Conservation (phyloP, 2,113 vertebrate species). For the Butorides virescens region DNA sequence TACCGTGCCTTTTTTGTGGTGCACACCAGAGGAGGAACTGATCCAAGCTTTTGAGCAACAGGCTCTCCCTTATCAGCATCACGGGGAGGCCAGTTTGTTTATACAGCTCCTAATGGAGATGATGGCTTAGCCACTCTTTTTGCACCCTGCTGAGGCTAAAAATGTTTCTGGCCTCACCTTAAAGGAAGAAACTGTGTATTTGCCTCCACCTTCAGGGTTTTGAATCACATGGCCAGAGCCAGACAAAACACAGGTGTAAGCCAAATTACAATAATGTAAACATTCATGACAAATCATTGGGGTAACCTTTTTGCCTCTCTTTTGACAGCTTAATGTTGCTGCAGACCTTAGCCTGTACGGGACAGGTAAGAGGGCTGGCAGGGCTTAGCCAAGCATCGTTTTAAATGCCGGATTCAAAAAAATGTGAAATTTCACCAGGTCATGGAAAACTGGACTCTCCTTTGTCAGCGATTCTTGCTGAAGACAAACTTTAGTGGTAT, state of each 20-base stretch:
- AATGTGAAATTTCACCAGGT: not conserved
- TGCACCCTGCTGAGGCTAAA: not conserved
- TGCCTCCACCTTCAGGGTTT: not conserved
- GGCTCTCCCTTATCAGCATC: not conserved
- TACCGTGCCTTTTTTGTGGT: not conserved
- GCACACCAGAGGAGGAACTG: not conserved
- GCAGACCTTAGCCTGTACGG: not conserved
- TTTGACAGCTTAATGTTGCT: not conserved
- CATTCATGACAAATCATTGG: not conserved
- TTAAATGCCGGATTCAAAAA: not conserved
- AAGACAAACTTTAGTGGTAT: constrained; percentile 5
- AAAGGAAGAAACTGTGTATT: not conserved
- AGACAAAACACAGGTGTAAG: not conserved
- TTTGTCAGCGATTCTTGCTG: not conserved
- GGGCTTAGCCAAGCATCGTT: not conserved
- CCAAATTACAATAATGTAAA: not conserved
- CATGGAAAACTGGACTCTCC: not conserved
- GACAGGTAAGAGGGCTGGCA: not conserved
- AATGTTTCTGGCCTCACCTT: not conserved
- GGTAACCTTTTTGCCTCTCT: not conserved
- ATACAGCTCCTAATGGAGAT: not conserved
- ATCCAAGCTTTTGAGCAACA: not conserved
- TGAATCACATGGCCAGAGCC: not conserved
- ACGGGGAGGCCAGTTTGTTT: not conserved
- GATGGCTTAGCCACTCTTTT: not conserved